Evolutionary conservation across 2,888 invertebrate species (phyloP), one percentile per base, ranked within the genome.

Genomic region (Heteromurus nitidus): DNA sequence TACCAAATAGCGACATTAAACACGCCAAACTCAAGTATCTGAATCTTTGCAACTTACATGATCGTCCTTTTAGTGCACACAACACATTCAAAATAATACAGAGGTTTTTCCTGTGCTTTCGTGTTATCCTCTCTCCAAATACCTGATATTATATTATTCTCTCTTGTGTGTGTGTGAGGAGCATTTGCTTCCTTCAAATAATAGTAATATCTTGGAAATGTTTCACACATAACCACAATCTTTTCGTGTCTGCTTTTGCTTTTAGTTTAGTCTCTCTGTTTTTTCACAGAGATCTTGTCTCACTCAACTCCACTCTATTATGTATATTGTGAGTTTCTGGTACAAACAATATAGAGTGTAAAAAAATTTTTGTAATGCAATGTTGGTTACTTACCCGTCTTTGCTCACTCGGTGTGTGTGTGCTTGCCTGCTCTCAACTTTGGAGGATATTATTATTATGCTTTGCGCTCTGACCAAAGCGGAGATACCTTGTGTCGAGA

Each of bases 141-240:
- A 80, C 80, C 80, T 80, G 79, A 67, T 80, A 77, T 80, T 72
- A 80, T 80, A 68, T n/a, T n/a, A 80, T 80, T 73, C 73, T n/a
- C 80, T 68, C 80, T 80, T 72, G 64, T 72, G 79, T 55, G 36
- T 69, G 42, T 79, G 72, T 70, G 70, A 64, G 64, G 58, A 42
- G 16, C 65, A 50, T 62, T 60, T 67, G 68, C 80, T 80, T 80
- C 80, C 80, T 80, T 80, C 73, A 72, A 80, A 74, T 80, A 73
- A 72, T 69, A 69, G 60, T 80, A 80, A 80, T 80, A 70, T 79
- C 73, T 73, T 80, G 80, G 80, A 80, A 80, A 80, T 80, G 80
- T 80, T 80, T 80, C 70, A 80, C 65, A 72, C 79, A 70, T 55
- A 64, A 58, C 72, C 75, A 73, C 73, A 64, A 31, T 5, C 70